Evolutionary conservation across 2,113 vertebrate species (phyloP).

Genomic region (Mesoclemmys tuberculata): DNA sequence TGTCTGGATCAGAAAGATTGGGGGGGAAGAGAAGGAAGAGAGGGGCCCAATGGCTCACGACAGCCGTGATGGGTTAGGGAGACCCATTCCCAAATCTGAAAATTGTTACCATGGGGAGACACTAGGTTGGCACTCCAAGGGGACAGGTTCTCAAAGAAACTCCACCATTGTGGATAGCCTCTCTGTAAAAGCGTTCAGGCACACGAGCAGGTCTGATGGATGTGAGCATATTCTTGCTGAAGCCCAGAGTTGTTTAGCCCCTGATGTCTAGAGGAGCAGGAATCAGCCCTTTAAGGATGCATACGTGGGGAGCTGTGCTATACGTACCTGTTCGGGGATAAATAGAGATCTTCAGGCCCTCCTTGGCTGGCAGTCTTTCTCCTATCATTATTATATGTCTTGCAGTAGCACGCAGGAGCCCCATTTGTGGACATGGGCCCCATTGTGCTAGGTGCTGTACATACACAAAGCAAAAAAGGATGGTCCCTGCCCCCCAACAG

Average conservation of each 20-base stretch:
- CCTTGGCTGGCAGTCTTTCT: too few relatives aligned
- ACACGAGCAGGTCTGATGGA: background rate
- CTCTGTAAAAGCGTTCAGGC: background rate
- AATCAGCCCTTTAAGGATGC: too few relatives aligned
- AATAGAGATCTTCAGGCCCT: too few relatives aligned
- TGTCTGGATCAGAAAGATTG: background rate
- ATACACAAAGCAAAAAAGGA: too few relatives aligned
- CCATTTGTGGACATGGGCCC: too few relatives aligned
- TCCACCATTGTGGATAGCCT: background rate
- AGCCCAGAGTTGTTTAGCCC: too few relatives aligned
- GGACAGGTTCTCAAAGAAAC: background rate
- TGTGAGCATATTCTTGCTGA: background rate
- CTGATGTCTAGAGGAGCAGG: too few relatives aligned
- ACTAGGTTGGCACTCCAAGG: constrained; percentile 10
- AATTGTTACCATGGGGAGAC: background rate
- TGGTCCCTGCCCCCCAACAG: background rate
- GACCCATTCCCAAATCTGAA: background rate
- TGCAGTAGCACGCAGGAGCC: too few relatives aligned
- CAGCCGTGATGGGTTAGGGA: accelerated
- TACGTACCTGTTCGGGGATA: too few relatives aligned
- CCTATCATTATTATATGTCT: too few relatives aligned
- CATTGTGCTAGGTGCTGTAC: too few relatives aligned
- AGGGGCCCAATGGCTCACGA: accelerated
- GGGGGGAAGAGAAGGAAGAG: background rate
- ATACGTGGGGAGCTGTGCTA: too few relatives aligned